A percentile compares a stretch with the other conserved stretches of the same genome.
These are phyloP conservation scores for Zonitis immaculata DNA, from an alignment of 2,888 invertebrate species.

Conservation along the genomic window DNA sequence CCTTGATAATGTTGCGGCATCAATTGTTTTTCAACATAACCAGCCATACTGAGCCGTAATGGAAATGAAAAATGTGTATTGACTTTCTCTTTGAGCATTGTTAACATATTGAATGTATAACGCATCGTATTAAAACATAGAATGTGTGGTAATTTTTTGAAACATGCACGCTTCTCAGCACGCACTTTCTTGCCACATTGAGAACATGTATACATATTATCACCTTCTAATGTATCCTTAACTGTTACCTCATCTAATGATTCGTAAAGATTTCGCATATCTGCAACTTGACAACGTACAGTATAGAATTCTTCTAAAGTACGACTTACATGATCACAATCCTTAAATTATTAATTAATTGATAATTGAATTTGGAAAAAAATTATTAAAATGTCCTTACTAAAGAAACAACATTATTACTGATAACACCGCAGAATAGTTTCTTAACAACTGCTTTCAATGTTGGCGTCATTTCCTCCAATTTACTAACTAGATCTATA, in stretches of 20 bases:
- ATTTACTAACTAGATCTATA: slow-evolving; percentile 90
- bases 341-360: slow-evolving; percentile 50
- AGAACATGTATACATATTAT: slow-evolving; percentile 97
- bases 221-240: slow-evolving; percentile 93
- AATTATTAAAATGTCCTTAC: slow-evolving; percentile 48
- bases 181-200: slow-evolving; percentile 93
- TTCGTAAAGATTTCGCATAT: slow-evolving; percentile 93
- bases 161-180: slow-evolving; percentile 92
- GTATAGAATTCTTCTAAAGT: slow-evolving; percentile 96
- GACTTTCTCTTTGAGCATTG: slow-evolving; percentile 95
- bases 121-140: slow-evolving; percentile 96
- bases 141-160: slow-evolving; percentile 88
- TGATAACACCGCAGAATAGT: slow-evolving; percentile 88
- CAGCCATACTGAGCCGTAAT: slow-evolving; percentile 87
- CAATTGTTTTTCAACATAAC: slow-evolving; percentile 88
- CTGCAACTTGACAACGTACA: slow-evolving; percentile 92
- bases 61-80: slow-evolving; percentile 97
- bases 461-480: slow-evolving; percentile 93
- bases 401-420: slow-evolving; percentile 92
- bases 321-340: slow-evolving; percentile 91
- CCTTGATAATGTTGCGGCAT: slow-evolving; percentile 86
- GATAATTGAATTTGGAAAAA: background rate
- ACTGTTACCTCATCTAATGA: slow-evolving; percentile 95
- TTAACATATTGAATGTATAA: slow-evolving; percentile 95
- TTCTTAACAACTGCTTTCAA: slow-evolving; percentile 85